Conservation (phyloP, 1,140 invertebrate species). For the Arion vulgaris region DNA sequence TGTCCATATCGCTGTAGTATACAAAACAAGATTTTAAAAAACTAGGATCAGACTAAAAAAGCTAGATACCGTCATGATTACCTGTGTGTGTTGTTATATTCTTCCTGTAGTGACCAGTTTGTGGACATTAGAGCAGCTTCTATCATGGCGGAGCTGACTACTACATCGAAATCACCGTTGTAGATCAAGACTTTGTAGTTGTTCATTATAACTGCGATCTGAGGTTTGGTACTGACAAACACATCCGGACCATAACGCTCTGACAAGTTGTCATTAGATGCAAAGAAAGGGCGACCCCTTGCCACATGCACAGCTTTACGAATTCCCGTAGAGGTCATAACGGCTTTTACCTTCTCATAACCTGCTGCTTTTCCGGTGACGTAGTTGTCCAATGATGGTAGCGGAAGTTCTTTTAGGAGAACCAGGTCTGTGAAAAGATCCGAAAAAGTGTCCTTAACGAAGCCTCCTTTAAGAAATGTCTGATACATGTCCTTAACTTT, state of each 20-base stretch:
- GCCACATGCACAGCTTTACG: conserved; percentile 31
- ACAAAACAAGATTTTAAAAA: no score
- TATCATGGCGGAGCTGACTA: conserved; percentile 33
- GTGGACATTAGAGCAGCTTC: conserved; percentile 32
- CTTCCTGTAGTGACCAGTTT: background rate
- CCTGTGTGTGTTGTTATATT: conserved; percentile 21
- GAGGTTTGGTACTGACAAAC: conserved; percentile 10
- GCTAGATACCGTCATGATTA: no score
- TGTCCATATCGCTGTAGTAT: no score
- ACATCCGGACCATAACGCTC: conserved; percentile 14
- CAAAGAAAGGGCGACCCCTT: background rate
- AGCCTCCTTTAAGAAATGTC: background rate
- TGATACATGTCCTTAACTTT: conserved; percentile 22
- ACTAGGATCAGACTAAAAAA: no score
- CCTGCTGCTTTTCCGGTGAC: conserved; percentile 7
- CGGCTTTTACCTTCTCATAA: background rate
- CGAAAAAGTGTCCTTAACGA: background rate
- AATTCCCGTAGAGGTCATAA: conserved; percentile 5
- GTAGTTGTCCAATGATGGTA: conserved; percentile 35
- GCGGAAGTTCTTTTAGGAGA: conserved; percentile 6
- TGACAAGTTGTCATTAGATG: conserved; percentile 27
- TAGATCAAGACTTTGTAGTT: conserved; percentile 34
- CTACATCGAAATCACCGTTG: conserved; percentile 35
- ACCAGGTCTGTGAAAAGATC: conserved; percentile 20
- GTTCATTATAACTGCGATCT: conserved; percentile 28